Conservation (phyloP, 2,113 vertebrate genomes). For the Martes martes region DNA sequence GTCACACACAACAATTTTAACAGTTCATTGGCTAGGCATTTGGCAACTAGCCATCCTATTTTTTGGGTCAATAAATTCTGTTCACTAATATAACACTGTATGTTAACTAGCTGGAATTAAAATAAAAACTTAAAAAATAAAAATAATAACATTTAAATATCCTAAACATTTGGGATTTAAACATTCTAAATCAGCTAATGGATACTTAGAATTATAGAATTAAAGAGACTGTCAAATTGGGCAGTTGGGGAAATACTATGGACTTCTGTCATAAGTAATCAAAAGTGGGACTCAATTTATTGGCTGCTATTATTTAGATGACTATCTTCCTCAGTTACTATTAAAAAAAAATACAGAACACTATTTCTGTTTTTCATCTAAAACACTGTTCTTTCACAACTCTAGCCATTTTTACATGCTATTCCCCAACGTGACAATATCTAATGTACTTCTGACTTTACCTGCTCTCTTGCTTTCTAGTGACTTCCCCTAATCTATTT, state of each 20-base stretch:
- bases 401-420: background rate
- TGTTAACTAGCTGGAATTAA: background rate
- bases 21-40: background rate
- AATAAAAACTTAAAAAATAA: background rate
- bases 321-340: background rate
- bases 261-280: background rate
- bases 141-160: background rate
- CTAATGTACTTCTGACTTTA: background rate
- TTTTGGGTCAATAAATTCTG: constrained; percentile 39
- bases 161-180: background rate
- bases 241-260: background rate
- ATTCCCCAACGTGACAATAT: background rate
- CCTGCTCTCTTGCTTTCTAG: background rate
- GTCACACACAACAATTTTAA: background rate
- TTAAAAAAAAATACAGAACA: background rate
- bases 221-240: constrained; percentile 21
- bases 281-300: background rate
- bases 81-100: background rate
- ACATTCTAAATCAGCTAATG: constrained; percentile 35
- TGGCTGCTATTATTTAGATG: background rate
- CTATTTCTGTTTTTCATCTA: background rate
- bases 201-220: background rate
- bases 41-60: background rate
- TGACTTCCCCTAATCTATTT: background rate
- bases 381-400: background rate